A percentile compares a stretch with the other conserved stretches of the same genome.
phyloP scores from a whole-genome alignment of 2,888 invertebrate species.

The Cyclophora punctaria region DNA sequence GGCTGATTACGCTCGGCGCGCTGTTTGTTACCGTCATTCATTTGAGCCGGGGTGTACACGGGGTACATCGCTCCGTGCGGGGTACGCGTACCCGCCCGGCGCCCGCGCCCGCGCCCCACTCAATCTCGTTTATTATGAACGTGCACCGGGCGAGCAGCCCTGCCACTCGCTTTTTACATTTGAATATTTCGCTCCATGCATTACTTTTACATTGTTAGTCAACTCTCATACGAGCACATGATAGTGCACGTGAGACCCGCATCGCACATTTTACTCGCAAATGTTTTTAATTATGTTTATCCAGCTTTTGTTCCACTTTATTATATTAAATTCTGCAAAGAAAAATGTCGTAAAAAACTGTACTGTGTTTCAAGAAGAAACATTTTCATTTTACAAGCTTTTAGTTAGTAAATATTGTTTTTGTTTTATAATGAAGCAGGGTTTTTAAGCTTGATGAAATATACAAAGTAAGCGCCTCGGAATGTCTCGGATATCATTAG shows the following conservation, averaged over 20 bases:
- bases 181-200: conserved; percentile 52
- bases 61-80: no score
- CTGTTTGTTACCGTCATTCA: conserved; percentile 65
- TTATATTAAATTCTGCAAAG: no score
- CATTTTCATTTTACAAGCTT: no score
- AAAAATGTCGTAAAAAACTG: no score
- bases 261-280: conserved; percentile 19
- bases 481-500: no score
- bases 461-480: no score
- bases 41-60: conserved; percentile 55
- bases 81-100: no score
- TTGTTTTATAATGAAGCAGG: no score
- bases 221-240: conserved; percentile 31
- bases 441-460: no score
- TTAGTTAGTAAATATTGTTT: no score
- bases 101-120: conserved; percentile 40
- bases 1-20: conserved; percentile 59
- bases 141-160: conserved; percentile 44
- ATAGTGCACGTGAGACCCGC: conserved; percentile 27
- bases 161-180: conserved; percentile 56
- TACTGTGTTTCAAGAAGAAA: no score
- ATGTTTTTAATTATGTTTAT: conserved; percentile 25
- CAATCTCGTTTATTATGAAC: conserved; percentile 71
- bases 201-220: conserved; percentile 51
- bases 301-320: conserved; percentile 12